Evolutionary conservation across 2,797 vertebrate species (phyloP).

Genomic region (Chrysocyon brachyurus): DNA sequence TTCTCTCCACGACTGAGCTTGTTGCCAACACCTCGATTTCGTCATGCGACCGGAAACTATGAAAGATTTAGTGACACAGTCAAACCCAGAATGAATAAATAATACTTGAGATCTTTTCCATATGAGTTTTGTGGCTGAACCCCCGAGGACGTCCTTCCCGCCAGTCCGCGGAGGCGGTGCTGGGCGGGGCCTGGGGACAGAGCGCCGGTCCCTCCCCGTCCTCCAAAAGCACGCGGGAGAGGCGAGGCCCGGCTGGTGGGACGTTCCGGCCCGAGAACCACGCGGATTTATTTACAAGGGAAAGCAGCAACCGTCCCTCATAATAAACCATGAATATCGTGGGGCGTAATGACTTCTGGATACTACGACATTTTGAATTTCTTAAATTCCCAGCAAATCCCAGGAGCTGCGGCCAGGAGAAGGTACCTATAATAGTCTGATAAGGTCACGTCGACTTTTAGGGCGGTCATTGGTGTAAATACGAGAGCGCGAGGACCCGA

Average conservation of each 20-base stretch:
- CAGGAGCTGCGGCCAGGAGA: neutral
- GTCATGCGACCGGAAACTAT: neutral
- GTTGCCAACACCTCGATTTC: neutral
- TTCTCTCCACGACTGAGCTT: neutral
- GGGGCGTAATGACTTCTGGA: neutral
- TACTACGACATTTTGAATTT: neutral
- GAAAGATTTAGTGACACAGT: neutral
- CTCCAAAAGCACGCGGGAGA: no score
- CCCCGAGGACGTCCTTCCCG: neutral
- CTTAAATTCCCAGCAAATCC: neutral
- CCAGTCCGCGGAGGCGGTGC: neutral
- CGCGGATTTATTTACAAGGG: neutral
- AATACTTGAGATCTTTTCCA: neutral
- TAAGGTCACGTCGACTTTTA: neutral
- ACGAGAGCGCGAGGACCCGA: neutral
- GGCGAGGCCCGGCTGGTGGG: neutral
- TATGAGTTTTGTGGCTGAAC: neutral
- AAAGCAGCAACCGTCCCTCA: neutral
- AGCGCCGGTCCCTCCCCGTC: no score
- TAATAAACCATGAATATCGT: neutral
- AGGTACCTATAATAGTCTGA: neutral
- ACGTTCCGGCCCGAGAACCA: neutral
- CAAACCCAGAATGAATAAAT: neutral
- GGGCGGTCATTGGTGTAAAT: neutral
- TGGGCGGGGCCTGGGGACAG: no score